Evolutionary conservation across 2,888 invertebrate species (phyloP).

Genomic region (Cylindroiulus punctatus): DNA sequence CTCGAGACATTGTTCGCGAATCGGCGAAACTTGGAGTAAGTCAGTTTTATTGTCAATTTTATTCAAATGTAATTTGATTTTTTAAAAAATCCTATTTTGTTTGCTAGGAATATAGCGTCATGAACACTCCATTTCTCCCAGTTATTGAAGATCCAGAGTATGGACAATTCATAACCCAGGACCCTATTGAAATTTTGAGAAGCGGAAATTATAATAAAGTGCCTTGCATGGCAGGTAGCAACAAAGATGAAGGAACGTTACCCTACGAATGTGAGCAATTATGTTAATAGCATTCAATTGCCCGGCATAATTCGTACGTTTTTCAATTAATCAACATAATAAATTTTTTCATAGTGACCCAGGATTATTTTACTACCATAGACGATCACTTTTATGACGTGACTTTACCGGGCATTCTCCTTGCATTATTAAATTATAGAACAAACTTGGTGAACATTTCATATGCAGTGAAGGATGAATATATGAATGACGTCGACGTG

Average conservation of each 20-base stretch:
- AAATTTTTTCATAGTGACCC: slow-evolving; percentile 7
- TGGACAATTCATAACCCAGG: slow-evolving; percentile 35
- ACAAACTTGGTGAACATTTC: slow-evolving; percentile 43
- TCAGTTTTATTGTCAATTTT: not conserved
- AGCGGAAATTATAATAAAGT: slow-evolving; percentile 47
- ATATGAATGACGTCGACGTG: not conserved
- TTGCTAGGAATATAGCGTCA: slow-evolving; percentile 17
- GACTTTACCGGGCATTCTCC: slow-evolving; percentile 8
- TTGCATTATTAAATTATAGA: not conserved
- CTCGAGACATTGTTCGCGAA: not conserved
- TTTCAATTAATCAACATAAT: not conserved
- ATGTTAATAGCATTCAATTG: too few relatives aligned
- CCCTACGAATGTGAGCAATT: slow-evolving; percentile 37
- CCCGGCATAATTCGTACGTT: not conserved
- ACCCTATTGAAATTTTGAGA: not conserved
- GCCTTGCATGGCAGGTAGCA: slow-evolving; percentile 11
- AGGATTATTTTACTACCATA: not conserved
- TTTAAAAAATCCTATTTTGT: not conserved
- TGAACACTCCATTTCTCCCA: slow-evolving; percentile 40
- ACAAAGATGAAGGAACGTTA: slow-evolving; percentile 50
- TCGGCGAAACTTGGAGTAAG: slow-evolving; percentile 10
- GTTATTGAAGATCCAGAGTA: slow-evolving; percentile 1
- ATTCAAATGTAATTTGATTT: too few relatives aligned
- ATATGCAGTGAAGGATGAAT: slow-evolving; percentile 50
- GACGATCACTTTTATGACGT: slow-evolving; percentile 50